Conservation (phyloP, 2,888 invertebrate genomes). For the Caenorhabditis wallacei region DNA sequence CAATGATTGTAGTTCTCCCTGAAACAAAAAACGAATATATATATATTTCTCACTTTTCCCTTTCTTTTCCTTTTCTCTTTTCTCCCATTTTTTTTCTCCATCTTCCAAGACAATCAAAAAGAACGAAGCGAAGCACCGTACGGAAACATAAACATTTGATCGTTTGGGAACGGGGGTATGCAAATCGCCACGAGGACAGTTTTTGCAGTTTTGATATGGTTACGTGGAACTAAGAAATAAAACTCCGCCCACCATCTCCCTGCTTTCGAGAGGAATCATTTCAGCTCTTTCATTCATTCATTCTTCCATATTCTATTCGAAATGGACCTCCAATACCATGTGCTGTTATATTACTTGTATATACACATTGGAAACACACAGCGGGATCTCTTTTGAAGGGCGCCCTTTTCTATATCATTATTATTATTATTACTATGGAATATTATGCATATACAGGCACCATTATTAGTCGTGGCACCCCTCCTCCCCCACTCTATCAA, state of each 20-base stretch:
- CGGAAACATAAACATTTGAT: slow-evolving; percentile 55
- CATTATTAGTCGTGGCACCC: slow-evolving; percentile 46
- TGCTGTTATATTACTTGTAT: slow-evolving; percentile 34
- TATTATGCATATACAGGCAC: slow-evolving; percentile 48
- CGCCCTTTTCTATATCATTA: slow-evolving; percentile 7
- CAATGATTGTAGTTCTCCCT: slow-evolving; percentile 74
- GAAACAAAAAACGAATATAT: slow-evolving; percentile 38
- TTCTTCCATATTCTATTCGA: not conserved
- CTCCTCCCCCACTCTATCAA: slow-evolving; percentile 13
- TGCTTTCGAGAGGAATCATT: slow-evolving; percentile 1
- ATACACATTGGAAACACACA: slow-evolving; percentile 35
- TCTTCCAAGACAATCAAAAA: slow-evolving; percentile 26
- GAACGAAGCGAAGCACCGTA: slow-evolving; percentile 25
- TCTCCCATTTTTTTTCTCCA: slow-evolving; percentile 2
- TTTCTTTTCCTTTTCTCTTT: slow-evolving; percentile 4
- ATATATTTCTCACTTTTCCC: slow-evolving; percentile 3
- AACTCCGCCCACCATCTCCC: slow-evolving; percentile 24
- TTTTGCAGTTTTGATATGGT: slow-evolving; percentile 26
- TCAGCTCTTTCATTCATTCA: slow-evolving; percentile 7
- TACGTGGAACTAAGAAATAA: slow-evolving; percentile 14
- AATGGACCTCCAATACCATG: slow-evolving; percentile 16
- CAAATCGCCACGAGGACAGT: slow-evolving; percentile 20
- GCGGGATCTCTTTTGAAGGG: slow-evolving; percentile 43
- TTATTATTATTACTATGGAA: slow-evolving; percentile 43
- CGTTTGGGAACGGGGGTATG: slow-evolving; percentile 49